Evolutionary conservation across 2,888 invertebrate species (phyloP).

Genomic region (Lithophane leautieri): DNA sequence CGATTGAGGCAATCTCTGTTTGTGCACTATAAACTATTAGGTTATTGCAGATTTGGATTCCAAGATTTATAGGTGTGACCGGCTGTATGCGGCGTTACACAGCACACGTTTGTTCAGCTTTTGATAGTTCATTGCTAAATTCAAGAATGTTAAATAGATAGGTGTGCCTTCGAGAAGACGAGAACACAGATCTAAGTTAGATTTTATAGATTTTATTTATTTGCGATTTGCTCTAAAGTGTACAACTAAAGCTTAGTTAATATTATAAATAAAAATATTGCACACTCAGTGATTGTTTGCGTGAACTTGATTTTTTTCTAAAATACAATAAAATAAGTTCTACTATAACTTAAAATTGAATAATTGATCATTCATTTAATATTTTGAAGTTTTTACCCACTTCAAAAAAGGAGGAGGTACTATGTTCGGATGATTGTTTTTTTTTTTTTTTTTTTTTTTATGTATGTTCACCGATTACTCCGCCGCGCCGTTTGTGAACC

Average conservation of each 20-base stretch:
- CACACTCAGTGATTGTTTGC: neutral
- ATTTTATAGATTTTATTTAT: too few species aligned
- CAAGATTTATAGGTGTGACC: slow-evolving; percentile 24
- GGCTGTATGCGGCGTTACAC: slow-evolving; percentile 1
- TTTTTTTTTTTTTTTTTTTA: too few species aligned
- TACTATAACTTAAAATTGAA: slow-evolving; percentile 9
- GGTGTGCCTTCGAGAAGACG: neutral
- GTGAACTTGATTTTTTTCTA: slow-evolving; percentile 23
- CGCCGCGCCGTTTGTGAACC: too few species aligned
- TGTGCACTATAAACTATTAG: slow-evolving; percentile 37
- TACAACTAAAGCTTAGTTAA: neutral
- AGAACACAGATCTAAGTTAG: neutral
- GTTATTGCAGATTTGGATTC: slow-evolving; percentile 33
- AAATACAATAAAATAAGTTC: slow-evolving; percentile 1
- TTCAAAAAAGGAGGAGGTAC: too few species aligned
- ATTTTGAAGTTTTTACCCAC: neutral
- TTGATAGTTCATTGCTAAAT: neutral
- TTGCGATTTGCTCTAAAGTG: neutral
- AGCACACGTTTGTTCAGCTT: neutral
- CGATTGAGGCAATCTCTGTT: slow-evolving; percentile 44
- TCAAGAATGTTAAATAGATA: neutral
- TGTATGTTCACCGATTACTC: too few species aligned
- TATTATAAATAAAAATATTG: neutral
- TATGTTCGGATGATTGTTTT: too few species aligned
- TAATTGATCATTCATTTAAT: slow-evolving; percentile 20